A percentile compares a stretch with the other conserved stretches of the same genome.
Conservation (phyloP, 2,797 vertebrate genomes). For the Melanotaenia boesemani region DNA sequence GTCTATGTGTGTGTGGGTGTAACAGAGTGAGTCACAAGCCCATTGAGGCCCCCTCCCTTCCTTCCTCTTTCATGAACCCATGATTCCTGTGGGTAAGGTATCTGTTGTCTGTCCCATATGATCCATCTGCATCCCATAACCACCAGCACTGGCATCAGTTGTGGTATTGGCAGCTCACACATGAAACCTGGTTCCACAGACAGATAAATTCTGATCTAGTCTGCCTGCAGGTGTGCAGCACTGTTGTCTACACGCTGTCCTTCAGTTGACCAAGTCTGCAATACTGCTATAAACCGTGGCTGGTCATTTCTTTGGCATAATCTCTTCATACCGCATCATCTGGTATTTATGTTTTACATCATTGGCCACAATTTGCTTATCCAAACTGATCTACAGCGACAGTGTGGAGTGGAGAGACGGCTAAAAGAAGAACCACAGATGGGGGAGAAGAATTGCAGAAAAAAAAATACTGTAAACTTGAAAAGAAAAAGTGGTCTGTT, state of each 20-base stretch:
- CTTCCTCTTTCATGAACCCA: slow-evolving; percentile 44
- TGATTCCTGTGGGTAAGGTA: slow-evolving; percentile 60
- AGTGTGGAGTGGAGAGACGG: slow-evolving; percentile 9
- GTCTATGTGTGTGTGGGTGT: slow-evolving; percentile 57
- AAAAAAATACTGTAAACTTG: slow-evolving; percentile 28
- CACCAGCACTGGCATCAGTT: slow-evolving; percentile 46
- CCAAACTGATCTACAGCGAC: slow-evolving; percentile 32
- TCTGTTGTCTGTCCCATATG: slow-evolving; percentile 52
- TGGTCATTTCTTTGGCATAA: slow-evolving; percentile 32
- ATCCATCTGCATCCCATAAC: slow-evolving; percentile 46
- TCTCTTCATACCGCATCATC: slow-evolving; percentile 48
- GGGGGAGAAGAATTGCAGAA: slow-evolving; percentile 23
- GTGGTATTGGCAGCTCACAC: slow-evolving; percentile 56
- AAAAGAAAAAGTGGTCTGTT: slow-evolving; percentile 29
- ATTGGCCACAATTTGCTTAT: slow-evolving; percentile 35
- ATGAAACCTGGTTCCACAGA: slow-evolving; percentile 44
- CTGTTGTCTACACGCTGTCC: slow-evolving; percentile 62
- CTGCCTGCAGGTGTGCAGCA: slow-evolving; percentile 43
- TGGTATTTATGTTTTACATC: slow-evolving; percentile 49
- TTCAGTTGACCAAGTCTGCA: slow-evolving; percentile 63
- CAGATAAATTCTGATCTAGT: slow-evolving; percentile 57
- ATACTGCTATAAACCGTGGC: slow-evolving; percentile 29
- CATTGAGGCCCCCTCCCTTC: slow-evolving; percentile 23
- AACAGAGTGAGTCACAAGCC: slow-evolving; percentile 63
- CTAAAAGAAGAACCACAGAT: slow-evolving; percentile 36